These are phyloP conservation scores for Alca torda DNA, from an alignment of 2,797 vertebrate species.

Conservation along the genomic window DNA sequence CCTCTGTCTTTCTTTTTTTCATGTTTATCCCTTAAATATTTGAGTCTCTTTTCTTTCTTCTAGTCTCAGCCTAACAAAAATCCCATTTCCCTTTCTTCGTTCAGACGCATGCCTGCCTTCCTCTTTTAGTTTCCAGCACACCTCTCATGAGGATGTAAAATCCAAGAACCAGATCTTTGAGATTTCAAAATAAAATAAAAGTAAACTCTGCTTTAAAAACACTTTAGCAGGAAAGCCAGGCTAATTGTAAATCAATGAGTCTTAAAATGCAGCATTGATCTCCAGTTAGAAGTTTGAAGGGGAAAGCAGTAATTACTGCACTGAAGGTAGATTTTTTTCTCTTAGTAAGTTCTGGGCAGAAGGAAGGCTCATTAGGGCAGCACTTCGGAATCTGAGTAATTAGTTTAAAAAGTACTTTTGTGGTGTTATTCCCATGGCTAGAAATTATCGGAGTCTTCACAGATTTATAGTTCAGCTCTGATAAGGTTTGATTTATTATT, in stretches of 20 bases:
- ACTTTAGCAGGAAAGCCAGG: conserved; percentile 84
- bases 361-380: conserved; percentile 80
- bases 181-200: conserved; percentile 86
- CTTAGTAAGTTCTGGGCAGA: conserved; percentile 80
- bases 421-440: conserved; percentile 79
- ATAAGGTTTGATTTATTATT: conserved; percentile 73
- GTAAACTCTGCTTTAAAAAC: conserved; percentile 82
- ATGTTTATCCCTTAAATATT: background rate
- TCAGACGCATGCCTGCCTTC: conserved; percentile 16
- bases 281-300: conserved; percentile 87
- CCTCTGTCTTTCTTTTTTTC: background rate
- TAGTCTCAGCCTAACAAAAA: background rate
- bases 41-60: background rate
- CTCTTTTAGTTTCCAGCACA: conserved; percentile 20
- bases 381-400: conserved; percentile 79
- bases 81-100: background rate
- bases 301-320: conserved; percentile 82
- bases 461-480: conserved; percentile 72
- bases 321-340: conserved; percentile 80
- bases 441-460: conserved; percentile 75
- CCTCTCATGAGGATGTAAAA: conserved; percentile 75
- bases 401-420: conserved; percentile 84
- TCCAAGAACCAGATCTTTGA: conserved; percentile 78
- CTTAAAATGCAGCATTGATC: conserved; percentile 92
- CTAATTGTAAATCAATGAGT: conserved; percentile 93